Base-by-base conservation (phyloP, 2,888 invertebrate species). In the Athripsodes cinereus region DNA sequence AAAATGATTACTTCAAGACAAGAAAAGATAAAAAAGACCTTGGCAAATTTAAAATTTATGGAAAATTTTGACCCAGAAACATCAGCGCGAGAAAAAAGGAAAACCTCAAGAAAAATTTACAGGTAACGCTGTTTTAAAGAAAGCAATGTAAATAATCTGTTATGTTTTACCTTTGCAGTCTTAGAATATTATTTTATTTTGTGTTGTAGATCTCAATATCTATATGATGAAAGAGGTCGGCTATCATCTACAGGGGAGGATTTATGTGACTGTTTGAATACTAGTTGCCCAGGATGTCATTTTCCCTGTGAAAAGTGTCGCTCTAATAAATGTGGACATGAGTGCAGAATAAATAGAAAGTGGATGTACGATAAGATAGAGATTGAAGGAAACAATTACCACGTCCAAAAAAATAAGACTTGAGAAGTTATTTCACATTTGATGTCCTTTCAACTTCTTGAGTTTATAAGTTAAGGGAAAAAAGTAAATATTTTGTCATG, bases 181-280 rank as follows among this genome's bases (percentile, higher is more conserved):
- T n/a, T n/a, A n/a, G n/a, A n/a, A n/a, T n/a, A n/a, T n/a, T n/a
- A n/a, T n/a, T n/a, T n/a, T n/a, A n/a, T n/a, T n/a, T n/a, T n/a
- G 5, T 20, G 10, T 40, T 53, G 81, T 58, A 82, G 81, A 68
- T 74, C 71, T 26, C 81, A 82, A 62, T 78, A 77, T 55, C 63
- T 88, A 44, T 88, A 90, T 73, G 86, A 93, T 76, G 87, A 86
- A 66, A 78, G 75, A 55, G 91, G 91, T 0, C 73, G 80, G 34
- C 78, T 87, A 64, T 75, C 84, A 20, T 72, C 74, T 16, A 82
- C 82, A 22, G 85, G 85, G 1, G 72, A 80, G 64, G 88, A 95
- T 72, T 67, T 91, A 11, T 96, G 96, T 65, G 96, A 96, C 70
- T 96, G 95, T 68, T 76, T 94, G 63, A 84, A 86, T 65, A 78